Base-by-base conservation (phyloP, 2,113 vertebrate species). In the Pluvianellus socialis region DNA sequence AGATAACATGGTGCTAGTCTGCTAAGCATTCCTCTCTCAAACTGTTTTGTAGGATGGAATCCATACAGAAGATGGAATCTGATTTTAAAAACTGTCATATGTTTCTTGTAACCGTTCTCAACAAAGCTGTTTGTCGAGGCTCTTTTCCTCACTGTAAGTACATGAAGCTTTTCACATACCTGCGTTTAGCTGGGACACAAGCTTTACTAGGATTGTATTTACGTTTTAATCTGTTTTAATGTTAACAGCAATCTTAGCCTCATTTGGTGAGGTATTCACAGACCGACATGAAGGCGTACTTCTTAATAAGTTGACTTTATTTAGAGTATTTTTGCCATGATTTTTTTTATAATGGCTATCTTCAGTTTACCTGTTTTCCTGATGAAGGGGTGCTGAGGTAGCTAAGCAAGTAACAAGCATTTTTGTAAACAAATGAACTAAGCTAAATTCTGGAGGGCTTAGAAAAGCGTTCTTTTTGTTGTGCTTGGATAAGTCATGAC, bases 61-160 rank as follows among this genome's bases (percentile, higher is more conserved):
- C 99, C 61, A 99, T 99, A 86, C 98, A 99, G 96, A 99, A 99
- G 97, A 99, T 99, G 99, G 99, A 99, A 97, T 99, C 99, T 2
- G 99, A 99, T 95, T 99, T 99, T 98, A 99, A 99, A 96, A 99
- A 99, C 96, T 99, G 99, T 87, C 99, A 99, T 97, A 99, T 99
- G 99, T 99, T 99, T 97, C 98, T 99, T 44, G 99, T 99, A 85
- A 99, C 99, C 4, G 98, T 99, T 88, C 98, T 99, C 77, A 99
- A 99, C 94, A 99, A 99, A 97, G 99, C 99, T 4, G 99, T 99
- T 49, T 99, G 99, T 85, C 98, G 99, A 58, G 99, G 99, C 73
- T 99, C 99, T 52, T 99, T 99, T 96, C 99, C 99, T 74, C 99
- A 99, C 53, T 82, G 99, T 99, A 93, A 99, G 99, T 99, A 95